Evolutionary conservation across 1,140 invertebrate genomes (phyloP), one percentile per base, ranked within the genome.

Genomic region (Contarinia nasturtii): DNA sequence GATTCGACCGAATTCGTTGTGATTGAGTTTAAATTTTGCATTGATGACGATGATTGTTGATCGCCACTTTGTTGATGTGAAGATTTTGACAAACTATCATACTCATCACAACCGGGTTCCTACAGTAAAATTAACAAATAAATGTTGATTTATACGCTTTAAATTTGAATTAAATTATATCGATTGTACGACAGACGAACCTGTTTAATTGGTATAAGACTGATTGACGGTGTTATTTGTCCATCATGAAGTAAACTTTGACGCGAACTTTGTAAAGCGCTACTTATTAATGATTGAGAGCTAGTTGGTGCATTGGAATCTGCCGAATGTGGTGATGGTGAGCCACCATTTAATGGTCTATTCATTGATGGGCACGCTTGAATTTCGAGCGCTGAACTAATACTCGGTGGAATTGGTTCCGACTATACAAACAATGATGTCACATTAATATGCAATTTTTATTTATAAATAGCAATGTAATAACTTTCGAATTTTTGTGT

Each of bases 191-290:
- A 34, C 33, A 38, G 3, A 52, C 54, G 55, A 57, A 72, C 83
- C 68, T 86, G 83, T 62, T 86, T 86, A 50, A 86, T 86, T 43
- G 82, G 82, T 66, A 86, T 86, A n/a, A 86, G 63, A 17, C 81
- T 85, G 51, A 86, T 85, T 15, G 82, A 85, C 8, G 82, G 83
- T 51, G 81, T 86, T 54, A 85, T 83, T 58, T 68, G 75, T 47
- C 67, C 68, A 55, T 71, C 69, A 22, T 14, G 19, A 22, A 48
- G 33, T 7, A 47, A 21, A 36, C 20, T 36, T 19, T 48, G 40
- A 14, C 47, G 22, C 21, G 47, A 43, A 21, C 37, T 48, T 48
- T 43, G 47, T 56, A 49, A 55, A 53, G 51, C 57, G 60, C 52
- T 63, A 51, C 45, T 57, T 60, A 54, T 56, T 56, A 51, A 61